phyloP scores from a whole-genome alignment of 2,888 invertebrate genomes.

The Coronaproctus castanopsis region DNA sequence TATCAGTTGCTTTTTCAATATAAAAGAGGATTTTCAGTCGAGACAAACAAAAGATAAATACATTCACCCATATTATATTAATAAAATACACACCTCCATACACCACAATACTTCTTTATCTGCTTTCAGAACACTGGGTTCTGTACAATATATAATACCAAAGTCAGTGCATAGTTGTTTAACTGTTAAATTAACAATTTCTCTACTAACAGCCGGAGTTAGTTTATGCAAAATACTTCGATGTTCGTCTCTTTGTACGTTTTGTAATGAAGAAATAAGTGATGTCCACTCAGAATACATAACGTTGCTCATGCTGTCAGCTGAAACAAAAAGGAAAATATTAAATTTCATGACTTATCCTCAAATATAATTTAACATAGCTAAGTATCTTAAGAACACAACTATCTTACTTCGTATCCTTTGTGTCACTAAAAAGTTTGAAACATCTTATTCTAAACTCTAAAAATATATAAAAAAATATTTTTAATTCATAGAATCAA shows the following conservation, averaged over 20 bases:
- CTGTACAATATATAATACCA: conserved; percentile 54
- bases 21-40: neutral
- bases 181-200: conserved; percentile 62
- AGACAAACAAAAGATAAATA: conserved; percentile 1
- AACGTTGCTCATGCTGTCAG: conserved; percentile 6
- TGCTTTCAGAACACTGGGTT: conserved; percentile 60
- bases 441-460: too few relatives aligned
- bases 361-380: too few relatives aligned
- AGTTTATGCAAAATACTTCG: conserved; percentile 61
- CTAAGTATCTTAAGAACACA: too few relatives aligned
- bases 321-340: too few relatives aligned
- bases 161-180: conserved; percentile 50
- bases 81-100: conserved; percentile 40
- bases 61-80: neutral
- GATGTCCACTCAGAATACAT: conserved; percentile 77
- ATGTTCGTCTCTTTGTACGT: conserved; percentile 36
- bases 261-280: conserved; percentile 41
- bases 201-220: conserved; percentile 46
- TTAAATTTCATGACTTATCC: too few relatives aligned
- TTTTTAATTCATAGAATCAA: too few relatives aligned
- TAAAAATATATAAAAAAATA: too few relatives aligned
- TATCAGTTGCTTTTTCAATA: neutral
- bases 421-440: too few relatives aligned
- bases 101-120: conserved; percentile 48
- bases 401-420: too few relatives aligned